phyloP scores from a whole-genome alignment of 2,797 vertebrate species.

The Garrulus glandarius region DNA sequence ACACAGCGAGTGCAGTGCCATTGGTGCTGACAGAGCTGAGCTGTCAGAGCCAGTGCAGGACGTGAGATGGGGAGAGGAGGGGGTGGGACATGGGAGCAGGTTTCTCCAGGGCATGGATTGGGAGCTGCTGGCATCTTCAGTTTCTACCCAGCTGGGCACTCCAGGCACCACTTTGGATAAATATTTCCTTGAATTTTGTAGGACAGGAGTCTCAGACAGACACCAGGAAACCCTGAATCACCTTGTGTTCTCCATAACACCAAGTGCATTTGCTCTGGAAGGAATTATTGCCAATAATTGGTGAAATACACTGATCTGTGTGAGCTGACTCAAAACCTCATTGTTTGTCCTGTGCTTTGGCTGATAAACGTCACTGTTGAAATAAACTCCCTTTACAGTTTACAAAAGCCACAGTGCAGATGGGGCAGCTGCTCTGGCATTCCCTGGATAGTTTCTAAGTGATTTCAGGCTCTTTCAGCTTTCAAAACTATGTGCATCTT shows the following conservation, averaged over 20 bases:
- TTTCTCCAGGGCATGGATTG: not conserved
- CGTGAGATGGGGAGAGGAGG: not conserved
- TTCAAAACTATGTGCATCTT: not conserved
- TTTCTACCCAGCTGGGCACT: not conserved
- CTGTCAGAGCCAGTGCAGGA: not conserved
- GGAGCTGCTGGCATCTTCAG: not conserved
- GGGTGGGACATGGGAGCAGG: not conserved
- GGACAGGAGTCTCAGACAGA: not conserved
- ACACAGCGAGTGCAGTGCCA: rapidly evolving
- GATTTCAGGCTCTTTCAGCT: slow-evolving; percentile 42
- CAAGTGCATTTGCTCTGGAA: not conserved
- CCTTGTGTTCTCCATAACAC: not conserved
- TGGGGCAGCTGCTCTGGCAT: slow-evolving; percentile 19
- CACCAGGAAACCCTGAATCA: not conserved
- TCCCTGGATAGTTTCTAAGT: slow-evolving; percentile 32
- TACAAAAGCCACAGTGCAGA: not conserved
- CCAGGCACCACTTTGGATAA: rapidly evolving
- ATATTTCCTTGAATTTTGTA: not conserved
- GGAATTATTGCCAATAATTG: not conserved
- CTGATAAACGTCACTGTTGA: not conserved
- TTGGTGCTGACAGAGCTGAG: not conserved
- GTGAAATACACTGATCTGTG: not conserved
- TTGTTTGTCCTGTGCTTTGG: not conserved
- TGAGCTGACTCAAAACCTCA: not conserved
- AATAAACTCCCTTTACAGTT: not conserved